A percentile compares a stretch with the other conserved stretches of the same genome.
These are phyloP conservation scores for Conops quadrifasciatus DNA, from an alignment of 2,888 invertebrate species.

Conservation along the genomic window DNA sequence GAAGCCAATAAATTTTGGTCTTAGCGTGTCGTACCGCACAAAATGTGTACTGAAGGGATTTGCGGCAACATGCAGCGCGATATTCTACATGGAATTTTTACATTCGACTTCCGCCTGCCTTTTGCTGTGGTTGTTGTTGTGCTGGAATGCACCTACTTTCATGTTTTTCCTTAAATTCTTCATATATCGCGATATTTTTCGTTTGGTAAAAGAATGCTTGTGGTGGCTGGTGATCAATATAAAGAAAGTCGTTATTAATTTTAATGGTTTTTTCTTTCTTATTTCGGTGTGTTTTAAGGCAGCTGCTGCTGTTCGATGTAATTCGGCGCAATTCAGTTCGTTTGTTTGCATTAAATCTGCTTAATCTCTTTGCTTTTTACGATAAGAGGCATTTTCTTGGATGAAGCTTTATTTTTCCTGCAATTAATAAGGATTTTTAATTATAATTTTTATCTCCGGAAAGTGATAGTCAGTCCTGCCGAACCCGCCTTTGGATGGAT, in stretches of 20 bases:
- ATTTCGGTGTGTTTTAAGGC: not conserved
- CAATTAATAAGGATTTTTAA: too few species aligned
- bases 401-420: too few species aligned
- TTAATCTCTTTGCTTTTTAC: not conserved
- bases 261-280: not conserved
- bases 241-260: not conserved
- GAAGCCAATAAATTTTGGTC: slow-evolving; percentile 17
- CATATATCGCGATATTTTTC: not conserved
- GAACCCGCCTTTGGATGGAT: too few species aligned
- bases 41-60: not conserved
- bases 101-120: too few species aligned
- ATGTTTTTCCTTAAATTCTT: not conserved
- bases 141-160: not conserved
- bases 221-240: not conserved
- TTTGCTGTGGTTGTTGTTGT: not conserved
- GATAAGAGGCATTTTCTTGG: too few species aligned
- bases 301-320: not conserved
- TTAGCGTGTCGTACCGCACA: not conserved
- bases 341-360: not conserved
- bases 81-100: not conserved
- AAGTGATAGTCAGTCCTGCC: too few species aligned
- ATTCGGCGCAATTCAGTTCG: not conserved
- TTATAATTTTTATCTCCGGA: too few species aligned
- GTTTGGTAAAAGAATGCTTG: not conserved
- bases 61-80: slow-evolving; percentile 11